phyloP scores from a whole-genome alignment of 2,113 vertebrate species.

The Xenopus tropicalis region DNA sequence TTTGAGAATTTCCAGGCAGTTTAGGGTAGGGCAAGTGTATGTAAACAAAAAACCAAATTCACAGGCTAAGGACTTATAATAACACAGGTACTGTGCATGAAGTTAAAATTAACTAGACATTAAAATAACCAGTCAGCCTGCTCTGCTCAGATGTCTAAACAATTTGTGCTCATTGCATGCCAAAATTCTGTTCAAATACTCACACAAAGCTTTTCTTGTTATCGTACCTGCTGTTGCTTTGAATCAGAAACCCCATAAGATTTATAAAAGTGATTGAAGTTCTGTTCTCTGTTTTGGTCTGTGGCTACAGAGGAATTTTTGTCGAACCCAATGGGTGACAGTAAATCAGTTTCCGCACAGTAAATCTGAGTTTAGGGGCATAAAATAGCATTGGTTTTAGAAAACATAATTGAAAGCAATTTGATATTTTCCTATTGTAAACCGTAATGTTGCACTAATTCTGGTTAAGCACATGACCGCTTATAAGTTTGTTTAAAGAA shows the following conservation, averaged over 20 bases:
- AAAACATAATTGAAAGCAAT: constrained; percentile 2
- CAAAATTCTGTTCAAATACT: constrained; percentile 1
- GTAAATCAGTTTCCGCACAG: neutral
- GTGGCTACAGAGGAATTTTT: neutral
- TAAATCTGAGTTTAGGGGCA: neutral
- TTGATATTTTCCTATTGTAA: neutral
- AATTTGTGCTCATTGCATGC: neutral
- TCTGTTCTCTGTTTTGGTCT: neutral
- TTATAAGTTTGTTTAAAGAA: too few relatives aligned
- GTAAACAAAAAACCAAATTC: neutral
- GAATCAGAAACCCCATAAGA: constrained; percentile 5
- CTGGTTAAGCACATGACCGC: neutral
- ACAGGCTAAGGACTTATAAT: neutral
- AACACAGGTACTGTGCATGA: neutral
- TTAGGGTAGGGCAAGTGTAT: too few relatives aligned
- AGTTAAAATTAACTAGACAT: neutral
- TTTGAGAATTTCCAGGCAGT: neutral
- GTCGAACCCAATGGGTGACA: neutral
- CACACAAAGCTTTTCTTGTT: neutral
- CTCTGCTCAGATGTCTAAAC: constrained; percentile 3
- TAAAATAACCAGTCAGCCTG: neutral
- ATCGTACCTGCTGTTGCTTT: neutral
- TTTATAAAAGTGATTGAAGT: neutral
- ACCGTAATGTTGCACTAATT: neutral
- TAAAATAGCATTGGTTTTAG: neutral